Evolutionary conservation across 1,140 invertebrate genomes (phyloP).

Genomic region (Apis dorsata): DNA sequence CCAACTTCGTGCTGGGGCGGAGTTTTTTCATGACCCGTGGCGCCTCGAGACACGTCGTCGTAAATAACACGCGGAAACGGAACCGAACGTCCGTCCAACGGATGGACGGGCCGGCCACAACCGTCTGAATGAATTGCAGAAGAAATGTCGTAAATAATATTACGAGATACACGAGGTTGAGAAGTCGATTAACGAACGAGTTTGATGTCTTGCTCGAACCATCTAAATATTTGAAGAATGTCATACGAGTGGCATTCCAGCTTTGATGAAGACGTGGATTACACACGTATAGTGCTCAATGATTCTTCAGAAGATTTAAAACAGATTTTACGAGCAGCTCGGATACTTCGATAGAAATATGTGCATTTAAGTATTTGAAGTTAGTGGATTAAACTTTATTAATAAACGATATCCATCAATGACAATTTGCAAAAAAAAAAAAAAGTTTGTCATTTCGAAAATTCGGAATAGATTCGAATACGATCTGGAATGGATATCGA

Average conservation of each 20-base stretch:
- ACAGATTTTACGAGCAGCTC: background rate
- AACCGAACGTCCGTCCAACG: background rate
- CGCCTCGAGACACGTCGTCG: slow-evolving; percentile 5
- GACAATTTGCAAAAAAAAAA: too few species aligned
- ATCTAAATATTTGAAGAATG: slow-evolving; percentile 25
- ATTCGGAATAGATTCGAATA: too few species aligned
- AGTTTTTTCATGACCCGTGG: background rate
- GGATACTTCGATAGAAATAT: background rate
- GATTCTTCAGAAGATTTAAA: background rate
- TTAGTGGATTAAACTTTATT: too few species aligned
- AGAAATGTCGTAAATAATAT: slow-evolving; percentile 22
- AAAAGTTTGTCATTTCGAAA: too few species aligned
- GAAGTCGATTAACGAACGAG: slow-evolving; percentile 1
- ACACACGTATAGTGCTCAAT: too few species aligned
- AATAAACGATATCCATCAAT: too few species aligned
- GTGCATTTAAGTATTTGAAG: too few species aligned
- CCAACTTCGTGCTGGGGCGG: background rate
- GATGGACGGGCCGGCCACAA: background rate
- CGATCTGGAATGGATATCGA: too few species aligned
- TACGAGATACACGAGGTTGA: background rate
- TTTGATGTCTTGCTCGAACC: slow-evolving; percentile 1
- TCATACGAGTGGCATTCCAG: background rate
- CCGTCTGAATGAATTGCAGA: background rate
- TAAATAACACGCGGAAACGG: slow-evolving; percentile 29
- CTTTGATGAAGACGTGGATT: background rate